Evolutionary conservation across 2,888 invertebrate genomes (phyloP).

Genomic region (Spicauda simplicius): DNA sequence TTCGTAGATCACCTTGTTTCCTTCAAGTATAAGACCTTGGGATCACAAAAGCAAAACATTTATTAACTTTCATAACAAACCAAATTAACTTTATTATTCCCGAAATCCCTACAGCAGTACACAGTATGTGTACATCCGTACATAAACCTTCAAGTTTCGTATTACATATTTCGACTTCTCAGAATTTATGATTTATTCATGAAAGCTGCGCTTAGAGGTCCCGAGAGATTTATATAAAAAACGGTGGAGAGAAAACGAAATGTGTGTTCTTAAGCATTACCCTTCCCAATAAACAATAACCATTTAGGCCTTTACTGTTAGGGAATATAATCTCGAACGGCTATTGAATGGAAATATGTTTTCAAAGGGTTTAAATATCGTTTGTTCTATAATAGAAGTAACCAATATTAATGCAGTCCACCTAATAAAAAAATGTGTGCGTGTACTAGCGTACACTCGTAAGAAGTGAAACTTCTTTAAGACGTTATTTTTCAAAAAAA

Average conservation of each 20-base stretch:
- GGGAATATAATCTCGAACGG: constrained; percentile 5
- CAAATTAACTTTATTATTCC: constrained; percentile 17
- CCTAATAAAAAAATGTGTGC: too few species aligned
- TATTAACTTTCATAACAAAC: not conserved
- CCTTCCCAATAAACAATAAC: constrained; percentile 32
- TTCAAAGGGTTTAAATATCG: not conserved
- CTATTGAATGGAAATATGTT: constrained; percentile 12
- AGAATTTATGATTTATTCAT: constrained; percentile 36
- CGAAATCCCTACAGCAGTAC: constrained; percentile 8
- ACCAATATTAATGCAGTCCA: too few species aligned
- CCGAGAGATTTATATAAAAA: constrained; percentile 30
- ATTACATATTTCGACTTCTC: constrained; percentile 30
- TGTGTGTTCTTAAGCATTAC: constrained; percentile 21
- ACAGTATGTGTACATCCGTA: constrained; percentile 1
- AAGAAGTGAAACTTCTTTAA: too few species aligned
- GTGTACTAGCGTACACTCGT: too few species aligned
- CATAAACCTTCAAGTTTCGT: constrained; percentile 22
- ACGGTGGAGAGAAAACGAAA: constrained; percentile 14
- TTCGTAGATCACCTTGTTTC: too few species aligned
- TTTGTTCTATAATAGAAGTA: too few species aligned
- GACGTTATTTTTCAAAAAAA: too few species aligned
- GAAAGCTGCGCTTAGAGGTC: constrained; percentile 33
- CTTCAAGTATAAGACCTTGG: too few species aligned
- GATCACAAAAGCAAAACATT: too few species aligned
- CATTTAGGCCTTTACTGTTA: constrained; percentile 3